These are phyloP conservation scores for Crossaster papposus DNA, from an alignment of 53 echinoderm and acorn worm species.

Conservation along the genomic window DNA sequence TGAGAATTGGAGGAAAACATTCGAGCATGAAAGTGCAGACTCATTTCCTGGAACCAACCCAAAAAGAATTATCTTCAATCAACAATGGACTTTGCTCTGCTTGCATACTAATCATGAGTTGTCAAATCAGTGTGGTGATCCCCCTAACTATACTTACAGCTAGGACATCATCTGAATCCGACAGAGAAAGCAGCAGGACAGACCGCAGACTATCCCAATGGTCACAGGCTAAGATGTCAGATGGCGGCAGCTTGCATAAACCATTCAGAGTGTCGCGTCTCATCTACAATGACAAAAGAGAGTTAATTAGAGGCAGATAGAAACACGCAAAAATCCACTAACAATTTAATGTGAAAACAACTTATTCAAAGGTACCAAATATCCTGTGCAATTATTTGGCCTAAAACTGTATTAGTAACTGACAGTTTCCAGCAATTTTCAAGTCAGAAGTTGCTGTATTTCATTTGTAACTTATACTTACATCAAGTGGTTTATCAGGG, in stretches of 20 bases:
- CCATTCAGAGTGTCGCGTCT: conserved; percentile 80
- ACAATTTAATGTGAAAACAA: too few relatives aligned
- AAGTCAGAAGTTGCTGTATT: background rate
- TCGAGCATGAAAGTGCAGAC: conserved; percentile 91
- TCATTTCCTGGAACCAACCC: conserved; percentile 77
- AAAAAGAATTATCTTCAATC: background rate
- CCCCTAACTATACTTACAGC: conserved; percentile 72
- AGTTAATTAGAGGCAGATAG: too few relatives aligned
- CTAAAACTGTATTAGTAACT: background rate
- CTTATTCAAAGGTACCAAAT: background rate
- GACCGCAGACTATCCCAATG: conserved; percentile 86
- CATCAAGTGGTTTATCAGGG: conserved; percentile 75
- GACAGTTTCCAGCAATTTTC: background rate
- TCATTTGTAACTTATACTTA: background rate
- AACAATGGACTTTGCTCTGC: background rate
- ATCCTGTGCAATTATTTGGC: background rate
- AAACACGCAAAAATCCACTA: too few relatives aligned
- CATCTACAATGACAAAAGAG: conserved; percentile 48
- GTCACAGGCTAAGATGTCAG: conserved; percentile 94
- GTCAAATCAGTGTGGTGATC: too few relatives aligned
- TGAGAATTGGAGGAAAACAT: conserved; percentile 99
- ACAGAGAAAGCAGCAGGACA: conserved; percentile 78
- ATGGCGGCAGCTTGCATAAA: conserved; percentile 87
- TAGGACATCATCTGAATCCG: conserved; percentile 78
- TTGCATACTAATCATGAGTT: too few relatives aligned